phyloP scores from a whole-genome alignment of 2,113 vertebrate species.

The Sander vitreus region DNA sequence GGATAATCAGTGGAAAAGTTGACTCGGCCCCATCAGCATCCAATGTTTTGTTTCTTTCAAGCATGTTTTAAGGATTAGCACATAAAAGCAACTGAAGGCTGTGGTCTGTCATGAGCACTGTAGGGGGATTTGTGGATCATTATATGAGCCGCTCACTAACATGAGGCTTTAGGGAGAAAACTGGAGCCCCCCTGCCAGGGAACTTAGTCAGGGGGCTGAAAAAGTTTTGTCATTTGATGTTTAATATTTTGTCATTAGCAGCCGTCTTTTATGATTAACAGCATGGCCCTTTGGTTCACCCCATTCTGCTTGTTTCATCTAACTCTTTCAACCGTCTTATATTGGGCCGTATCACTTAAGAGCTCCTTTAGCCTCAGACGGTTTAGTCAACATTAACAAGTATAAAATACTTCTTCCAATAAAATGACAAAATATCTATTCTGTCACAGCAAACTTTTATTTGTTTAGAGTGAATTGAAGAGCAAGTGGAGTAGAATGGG shows the following conservation, averaged over 20 bases:
- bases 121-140: conserved; percentile 78
- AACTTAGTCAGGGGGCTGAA: conserved; percentile 59
- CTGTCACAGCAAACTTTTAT: neutral
- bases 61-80: conserved; percentile 78
- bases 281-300: conserved; percentile 53
- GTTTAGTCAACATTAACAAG: conserved; percentile 20
- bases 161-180: conserved; percentile 64
- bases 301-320: conserved; percentile 39
- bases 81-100: conserved; percentile 77
- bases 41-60: conserved; percentile 74
- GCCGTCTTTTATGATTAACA: conserved; percentile 64
- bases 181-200: conserved; percentile 59
- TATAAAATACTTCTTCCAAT: neutral
- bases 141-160: conserved; percentile 65
- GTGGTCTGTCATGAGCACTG: conserved; percentile 73
- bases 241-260: conserved; percentile 71
- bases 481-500: conserved; percentile 14
- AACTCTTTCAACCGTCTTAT: conserved; percentile 39
- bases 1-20: conserved; percentile 74
- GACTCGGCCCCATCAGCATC: conserved; percentile 68
- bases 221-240: conserved; percentile 73
- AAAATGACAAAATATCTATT: neutral
- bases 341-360: conserved; percentile 9
- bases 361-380: neutral
- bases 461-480: conserved; percentile 2